Evolutionary conservation across 1,140 invertebrate species (phyloP).

Genomic region (Brachionus rubens): DNA sequence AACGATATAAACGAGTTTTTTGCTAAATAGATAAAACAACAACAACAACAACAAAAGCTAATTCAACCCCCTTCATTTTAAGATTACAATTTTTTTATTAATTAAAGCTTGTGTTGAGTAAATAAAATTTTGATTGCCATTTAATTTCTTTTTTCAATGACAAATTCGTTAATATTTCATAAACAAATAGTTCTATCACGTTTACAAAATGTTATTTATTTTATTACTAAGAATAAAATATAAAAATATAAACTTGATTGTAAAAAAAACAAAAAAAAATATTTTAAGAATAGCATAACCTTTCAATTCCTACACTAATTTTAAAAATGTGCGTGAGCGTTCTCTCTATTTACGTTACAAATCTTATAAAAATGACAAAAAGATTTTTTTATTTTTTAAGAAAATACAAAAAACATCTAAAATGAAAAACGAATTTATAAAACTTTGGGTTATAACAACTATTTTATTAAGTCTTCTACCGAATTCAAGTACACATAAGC

Average conservation of each 20-base stretch:
- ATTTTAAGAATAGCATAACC: conserved; percentile 2
- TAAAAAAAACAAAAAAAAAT: background rate
- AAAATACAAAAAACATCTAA: background rate
- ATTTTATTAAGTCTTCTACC: too few species aligned
- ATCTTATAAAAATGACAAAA: conserved; percentile 22
- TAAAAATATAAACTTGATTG: background rate
- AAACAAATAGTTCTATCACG: background rate
- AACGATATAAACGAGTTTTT: conserved; percentile 8
- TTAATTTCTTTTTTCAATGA: background rate
- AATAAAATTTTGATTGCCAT: conserved; percentile 28
- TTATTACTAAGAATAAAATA: background rate
- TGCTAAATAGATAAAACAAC: conserved; percentile 15
- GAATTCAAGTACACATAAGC: too few species aligned
- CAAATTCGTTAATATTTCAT: conserved; percentile 3
- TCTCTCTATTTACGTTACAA: background rate
- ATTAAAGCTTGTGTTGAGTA: conserved; percentile 1
- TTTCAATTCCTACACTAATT: background rate
- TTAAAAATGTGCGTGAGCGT: conserved; percentile 4
- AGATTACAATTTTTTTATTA: background rate
- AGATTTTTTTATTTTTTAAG: background rate
- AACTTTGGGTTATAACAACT: background rate
- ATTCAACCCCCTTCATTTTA: too few species aligned
- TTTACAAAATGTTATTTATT: background rate
- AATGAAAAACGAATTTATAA: background rate
- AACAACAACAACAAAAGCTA: too few species aligned